Evolutionary conservation across 2,888 invertebrate species (phyloP).

Genomic region (Blera fallax): DNA sequence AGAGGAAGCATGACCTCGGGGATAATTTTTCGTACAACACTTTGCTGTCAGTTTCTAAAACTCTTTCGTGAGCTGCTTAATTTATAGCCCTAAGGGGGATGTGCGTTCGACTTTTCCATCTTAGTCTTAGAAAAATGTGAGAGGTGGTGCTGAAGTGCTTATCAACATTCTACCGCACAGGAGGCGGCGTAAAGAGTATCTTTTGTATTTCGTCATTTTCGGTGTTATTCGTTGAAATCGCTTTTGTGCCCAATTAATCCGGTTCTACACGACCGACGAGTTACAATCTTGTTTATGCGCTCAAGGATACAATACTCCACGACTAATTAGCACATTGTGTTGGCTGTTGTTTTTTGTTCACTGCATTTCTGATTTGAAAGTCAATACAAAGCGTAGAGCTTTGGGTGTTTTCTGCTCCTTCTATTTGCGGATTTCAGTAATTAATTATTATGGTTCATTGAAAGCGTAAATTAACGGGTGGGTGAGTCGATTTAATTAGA

Average conservation of each 20-base stretch:
- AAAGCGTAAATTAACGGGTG: slow-evolving; percentile 6
- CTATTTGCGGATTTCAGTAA: slow-evolving; percentile 18
- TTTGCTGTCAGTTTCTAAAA: slow-evolving; percentile 53
- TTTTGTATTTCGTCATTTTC: slow-evolving; percentile 17
- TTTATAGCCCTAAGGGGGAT: slow-evolving; percentile 46
- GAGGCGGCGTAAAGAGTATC: background rate
- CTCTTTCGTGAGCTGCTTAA: slow-evolving; percentile 52
- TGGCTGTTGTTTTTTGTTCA: slow-evolving; percentile 1
- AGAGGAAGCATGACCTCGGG: background rate
- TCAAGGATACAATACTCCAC: slow-evolving; percentile 7
- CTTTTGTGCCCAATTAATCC: slow-evolving; percentile 41
- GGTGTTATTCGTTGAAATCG: slow-evolving; percentile 14
- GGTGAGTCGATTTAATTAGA: slow-evolving; percentile 21
- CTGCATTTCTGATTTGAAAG: slow-evolving; percentile 37
- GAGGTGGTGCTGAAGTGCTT: background rate
- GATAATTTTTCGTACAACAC: slow-evolving; percentile 33
- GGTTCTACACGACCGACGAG: slow-evolving; percentile 28
- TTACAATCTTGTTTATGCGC: slow-evolving; percentile 19
- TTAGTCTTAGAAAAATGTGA: background rate
- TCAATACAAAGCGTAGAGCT: background rate
- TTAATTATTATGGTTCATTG: slow-evolving; percentile 33
- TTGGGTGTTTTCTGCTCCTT: background rate
- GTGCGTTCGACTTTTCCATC: slow-evolving; percentile 2
- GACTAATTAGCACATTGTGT: slow-evolving; percentile 39
- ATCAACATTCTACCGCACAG: background rate